phyloP scores from a whole-genome alignment of 2,113 vertebrate genomes.

The Poecile atricapillus region DNA sequence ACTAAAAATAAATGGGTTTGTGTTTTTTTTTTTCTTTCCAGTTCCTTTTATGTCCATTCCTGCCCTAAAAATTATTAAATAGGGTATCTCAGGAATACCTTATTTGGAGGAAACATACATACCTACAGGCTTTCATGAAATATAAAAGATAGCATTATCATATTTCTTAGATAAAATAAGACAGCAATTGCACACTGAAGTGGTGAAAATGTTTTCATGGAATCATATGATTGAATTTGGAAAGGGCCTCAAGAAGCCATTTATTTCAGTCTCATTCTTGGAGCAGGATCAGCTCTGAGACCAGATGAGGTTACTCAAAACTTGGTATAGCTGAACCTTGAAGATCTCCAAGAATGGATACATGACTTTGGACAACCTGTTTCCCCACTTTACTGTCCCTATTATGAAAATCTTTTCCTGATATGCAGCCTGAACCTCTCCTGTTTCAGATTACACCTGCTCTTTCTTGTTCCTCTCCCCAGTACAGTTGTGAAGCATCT shows the following conservation, averaged over 20 bases:
- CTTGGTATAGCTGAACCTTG: neutral
- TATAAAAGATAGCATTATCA: neutral
- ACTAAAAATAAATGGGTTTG: neutral
- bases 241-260: neutral
- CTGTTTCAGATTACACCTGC: neutral
- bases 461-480: neutral
- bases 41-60: neutral
- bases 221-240: neutral
- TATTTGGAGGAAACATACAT: neutral
- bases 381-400: neutral
- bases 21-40: neutral
- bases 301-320: neutral
- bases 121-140: neutral
- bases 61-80: neutral
- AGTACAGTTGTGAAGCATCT: fast-evolving
- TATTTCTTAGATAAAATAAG: neutral
- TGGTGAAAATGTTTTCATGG: neutral
- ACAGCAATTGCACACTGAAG: neutral
- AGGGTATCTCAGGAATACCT: neutral
- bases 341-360: neutral
- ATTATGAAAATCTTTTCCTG: neutral
- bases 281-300: neutral
- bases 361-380: neutral
- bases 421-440: neutral
- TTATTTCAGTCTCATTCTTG: neutral